These are phyloP conservation scores for Scomber scombrus DNA, from an alignment of 2,113 vertebrate genomes.

Conservation along the genomic window DNA sequence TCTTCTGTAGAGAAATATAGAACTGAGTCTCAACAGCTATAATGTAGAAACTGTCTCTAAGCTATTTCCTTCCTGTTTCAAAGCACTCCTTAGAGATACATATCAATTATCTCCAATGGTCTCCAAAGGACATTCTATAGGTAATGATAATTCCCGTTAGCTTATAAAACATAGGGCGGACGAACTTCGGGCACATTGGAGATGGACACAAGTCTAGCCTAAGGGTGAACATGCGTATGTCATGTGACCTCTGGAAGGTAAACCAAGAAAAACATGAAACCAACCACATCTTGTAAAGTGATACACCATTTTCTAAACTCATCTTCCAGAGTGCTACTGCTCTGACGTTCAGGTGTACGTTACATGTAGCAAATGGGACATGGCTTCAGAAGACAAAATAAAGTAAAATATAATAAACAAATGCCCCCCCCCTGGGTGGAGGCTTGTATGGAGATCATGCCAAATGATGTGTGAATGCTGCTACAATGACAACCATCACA, in stretches of 20 bases:
- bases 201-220: too few relatives aligned
- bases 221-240: too few relatives aligned
- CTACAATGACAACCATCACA: constrained; percentile 35
- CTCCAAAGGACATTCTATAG: neutral
- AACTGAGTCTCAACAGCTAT: neutral
- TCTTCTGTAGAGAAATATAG: neutral
- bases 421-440: constrained; percentile 1
- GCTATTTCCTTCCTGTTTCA: neutral
- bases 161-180: too few relatives aligned
- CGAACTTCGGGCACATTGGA: too few relatives aligned
- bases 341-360: neutral
- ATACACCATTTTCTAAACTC: neutral
- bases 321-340: neutral
- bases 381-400: neutral
- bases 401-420: neutral
- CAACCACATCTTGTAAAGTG: neutral
- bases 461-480: constrained; percentile 41
- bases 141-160: neutral
- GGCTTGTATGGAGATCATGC: constrained; percentile 1
- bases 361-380: neutral
- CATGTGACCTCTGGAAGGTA: neutral
- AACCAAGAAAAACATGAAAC: neutral
- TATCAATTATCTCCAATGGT: too few relatives aligned
- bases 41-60: neutral
- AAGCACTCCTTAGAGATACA: neutral